Percentiles rank a stretch among this genome's conserved stretches.
Evolutionary conservation across 2,113 vertebrate genomes (phyloP).

Genomic region (Pelmatolapia mariae): DNA sequence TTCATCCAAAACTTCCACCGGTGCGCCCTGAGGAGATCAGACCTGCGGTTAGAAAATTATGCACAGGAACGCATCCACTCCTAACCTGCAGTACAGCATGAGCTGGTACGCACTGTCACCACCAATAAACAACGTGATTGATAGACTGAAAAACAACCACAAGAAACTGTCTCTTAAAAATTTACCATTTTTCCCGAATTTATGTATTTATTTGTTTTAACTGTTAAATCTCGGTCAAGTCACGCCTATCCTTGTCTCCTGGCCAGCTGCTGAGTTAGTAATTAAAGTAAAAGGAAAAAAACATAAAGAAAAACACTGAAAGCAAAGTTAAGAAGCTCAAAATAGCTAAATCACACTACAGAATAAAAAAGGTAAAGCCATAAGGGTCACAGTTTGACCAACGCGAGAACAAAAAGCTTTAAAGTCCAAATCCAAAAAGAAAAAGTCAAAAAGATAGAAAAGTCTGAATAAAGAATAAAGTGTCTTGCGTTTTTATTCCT

Average conservation of each 20-base stretch:
- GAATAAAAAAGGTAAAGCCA: not conserved
- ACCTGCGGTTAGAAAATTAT: slow-evolving; percentile 3
- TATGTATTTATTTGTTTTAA: not conserved
- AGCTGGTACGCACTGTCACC: not conserved
- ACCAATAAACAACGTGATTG: not conserved
- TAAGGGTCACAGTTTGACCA: not conserved
- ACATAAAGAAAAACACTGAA: not conserved
- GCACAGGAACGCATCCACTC: not conserved
- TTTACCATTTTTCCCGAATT: not conserved
- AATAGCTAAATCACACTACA: not conserved
- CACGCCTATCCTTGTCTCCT: not conserved
- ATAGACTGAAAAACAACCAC: not conserved
- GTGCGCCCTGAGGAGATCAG: slow-evolving; percentile 70
- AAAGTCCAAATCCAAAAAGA: not conserved
- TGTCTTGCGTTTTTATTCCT: not conserved
- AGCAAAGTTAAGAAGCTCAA: not conserved
- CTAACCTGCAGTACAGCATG: not conserved
- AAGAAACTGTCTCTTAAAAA: not conserved
- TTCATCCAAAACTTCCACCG: slow-evolving; percentile 78
- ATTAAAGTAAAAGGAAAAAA: not conserved
- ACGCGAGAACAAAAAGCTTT: not conserved
- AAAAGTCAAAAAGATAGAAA: not conserved
- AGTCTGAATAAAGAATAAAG: not conserved
- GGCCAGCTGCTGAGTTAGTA: not conserved
- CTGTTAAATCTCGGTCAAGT: not conserved